Base-by-base conservation (phyloP, 2,888 invertebrate genomes). In the Meloe dianella region DNA sequence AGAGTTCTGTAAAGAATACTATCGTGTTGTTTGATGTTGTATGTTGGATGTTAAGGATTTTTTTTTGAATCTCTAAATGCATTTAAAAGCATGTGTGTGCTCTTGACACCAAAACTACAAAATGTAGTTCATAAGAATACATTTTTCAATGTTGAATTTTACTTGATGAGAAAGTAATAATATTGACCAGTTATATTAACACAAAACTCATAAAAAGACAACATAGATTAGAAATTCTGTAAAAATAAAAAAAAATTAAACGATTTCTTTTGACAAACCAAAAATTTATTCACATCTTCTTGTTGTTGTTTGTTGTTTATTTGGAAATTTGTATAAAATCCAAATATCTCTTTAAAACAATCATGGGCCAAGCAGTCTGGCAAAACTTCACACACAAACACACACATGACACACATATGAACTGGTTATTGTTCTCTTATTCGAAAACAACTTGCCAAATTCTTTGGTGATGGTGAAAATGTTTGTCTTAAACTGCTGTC, bases 301-400 rank as follows among this genome's bases (percentile, higher is more conserved):
- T 7, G 12, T 5, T 14, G 1, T 30, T 5, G n/a, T 17, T 41
- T 8, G 7, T 41, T 17, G n/a, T 41, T 17, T 38, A 4, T 38
- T n/a, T n/a, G 4, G n/a, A 6, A 1, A 38, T n/a, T 8, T 38
- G 1, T 2, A 12, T 17, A 41, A n/a, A 32, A 32, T 32, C 8
- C 32, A 32, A 8, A 32, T 32, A 32, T 32, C 32, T 32, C 17
- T 41, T 41, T 41, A 41, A 41, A 41, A 41, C 35, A 35, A 41
- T 17, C n/a, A 51, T 65, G 68, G 68, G 68, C 68, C 68, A 62
- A 51, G 68, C 65, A 62, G 68, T 65, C 68, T 68, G 64, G 61
- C 65, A 56, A 20, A 58, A 58, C 24, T 58, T 47, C 67, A 22
- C 9, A 20, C 47, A 22, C 9, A 51, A 65, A 54, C 67, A 22